Evolutionary conservation across 2,113 vertebrate species (phyloP), one percentile per base, ranked within the genome.

Genomic region (Rissa tridactyla): DNA sequence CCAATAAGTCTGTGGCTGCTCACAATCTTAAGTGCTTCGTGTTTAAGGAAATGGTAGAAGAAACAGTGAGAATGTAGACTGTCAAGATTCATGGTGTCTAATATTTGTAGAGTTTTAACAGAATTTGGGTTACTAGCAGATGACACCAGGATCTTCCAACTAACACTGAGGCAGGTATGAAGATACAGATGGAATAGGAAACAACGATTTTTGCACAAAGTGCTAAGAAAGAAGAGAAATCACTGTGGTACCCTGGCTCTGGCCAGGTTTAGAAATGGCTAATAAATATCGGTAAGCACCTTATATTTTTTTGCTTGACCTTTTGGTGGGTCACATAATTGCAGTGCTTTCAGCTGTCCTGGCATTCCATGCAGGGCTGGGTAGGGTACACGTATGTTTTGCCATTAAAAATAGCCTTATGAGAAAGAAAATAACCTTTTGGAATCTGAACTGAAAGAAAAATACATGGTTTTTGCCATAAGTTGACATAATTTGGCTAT

Each of bases 331-430:
- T 65, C 87, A 80, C 57, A 58, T 88, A 77, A 77, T 82, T 2
- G 0, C 80, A 36, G n/a, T 79, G 60, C 82, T 94, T 92, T 94
- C 77, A 80, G 79, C 88, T 97, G 40, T 90, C 51, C 70, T 93
- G 92, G 82, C 90, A 71, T 75, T 93, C 66, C 44, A 8, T 68
- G 38, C 21, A 32, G 82, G 80, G 17, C 38, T 95, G 91, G 88
- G 91, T 91, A 97, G 82, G 58, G 65, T 71, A 94, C 75, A 73
- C 49, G 20, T 47, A 51, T 21, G 21, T 66, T 65, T 42, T 95
- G 95, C 97, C 95, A 96, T 95, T 72, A 96, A 92, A 97, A 97
- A 97, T 78, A 97, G 69, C 47, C 60, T 46, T 75, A n/a, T 82
- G 44, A 94, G 80, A 96, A 97, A 85, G 90, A 96, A 97, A 97